Evolutionary conservation across 2,113 vertebrate genomes (phyloP).

Genomic region (Dasyprocta punctata): DNA sequence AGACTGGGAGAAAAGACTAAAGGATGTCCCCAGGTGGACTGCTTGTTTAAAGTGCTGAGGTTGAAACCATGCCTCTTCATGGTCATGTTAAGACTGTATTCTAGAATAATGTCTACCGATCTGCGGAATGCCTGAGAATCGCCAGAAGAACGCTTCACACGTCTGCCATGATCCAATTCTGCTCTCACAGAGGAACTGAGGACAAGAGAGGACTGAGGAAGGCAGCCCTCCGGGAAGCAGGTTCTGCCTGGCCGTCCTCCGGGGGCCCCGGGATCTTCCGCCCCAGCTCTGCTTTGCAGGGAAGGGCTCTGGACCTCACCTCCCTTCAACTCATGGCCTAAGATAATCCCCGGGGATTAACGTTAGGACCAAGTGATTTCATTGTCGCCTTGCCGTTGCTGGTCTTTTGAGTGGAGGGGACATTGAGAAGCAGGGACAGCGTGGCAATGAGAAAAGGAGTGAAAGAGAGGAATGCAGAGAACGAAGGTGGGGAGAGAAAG

Average conservation of each 20-base stretch:
- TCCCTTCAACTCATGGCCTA: not conserved
- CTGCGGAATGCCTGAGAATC: not conserved
- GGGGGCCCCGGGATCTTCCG: rapidly evolving
- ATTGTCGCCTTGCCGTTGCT: no score
- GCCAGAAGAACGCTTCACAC: not conserved
- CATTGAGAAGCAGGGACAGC: not conserved
- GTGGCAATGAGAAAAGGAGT: not conserved
- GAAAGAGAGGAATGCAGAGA: not conserved
- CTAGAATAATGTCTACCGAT: not conserved
- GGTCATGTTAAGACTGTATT: not conserved
- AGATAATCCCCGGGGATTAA: not conserved
- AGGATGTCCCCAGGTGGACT: not conserved
- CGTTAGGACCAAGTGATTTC: not conserved
- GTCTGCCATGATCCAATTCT: not conserved
- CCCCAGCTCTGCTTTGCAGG: not conserved
- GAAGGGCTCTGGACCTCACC: not conserved
- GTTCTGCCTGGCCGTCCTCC: not conserved
- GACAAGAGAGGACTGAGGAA: not conserved
- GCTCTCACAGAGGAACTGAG: not conserved
- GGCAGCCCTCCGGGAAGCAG: not conserved
- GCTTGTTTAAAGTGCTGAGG: not conserved
- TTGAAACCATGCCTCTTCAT: not conserved
- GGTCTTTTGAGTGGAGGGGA: not conserved
- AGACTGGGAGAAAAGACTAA: not conserved
- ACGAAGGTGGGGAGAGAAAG: not conserved